Evolutionary conservation across 1,140 invertebrate genomes (phyloP).

Genomic region (Tetragonula clypearis): DNA sequence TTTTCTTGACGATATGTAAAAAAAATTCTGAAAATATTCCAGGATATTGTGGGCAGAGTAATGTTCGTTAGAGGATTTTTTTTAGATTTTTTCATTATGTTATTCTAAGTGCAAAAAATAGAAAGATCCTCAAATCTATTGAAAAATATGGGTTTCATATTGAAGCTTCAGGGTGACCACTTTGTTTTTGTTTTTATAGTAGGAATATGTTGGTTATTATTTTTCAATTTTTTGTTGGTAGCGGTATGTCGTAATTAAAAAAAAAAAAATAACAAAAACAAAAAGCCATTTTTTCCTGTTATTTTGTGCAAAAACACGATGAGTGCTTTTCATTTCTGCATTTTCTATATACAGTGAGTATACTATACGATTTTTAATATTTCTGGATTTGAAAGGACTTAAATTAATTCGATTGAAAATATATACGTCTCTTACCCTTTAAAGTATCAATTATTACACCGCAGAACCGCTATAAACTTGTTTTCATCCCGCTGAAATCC

Average conservation of each 20-base stretch:
- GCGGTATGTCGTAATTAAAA: not conserved
- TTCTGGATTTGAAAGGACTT: not conserved
- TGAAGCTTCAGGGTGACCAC: not conserved
- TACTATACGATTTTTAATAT: not conserved
- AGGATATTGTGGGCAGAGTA: not conserved
- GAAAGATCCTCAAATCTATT: not conserved
- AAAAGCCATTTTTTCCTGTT: not conserved
- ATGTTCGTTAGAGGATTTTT: too few species aligned
- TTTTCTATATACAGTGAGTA: not conserved
- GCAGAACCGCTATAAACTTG: not conserved
- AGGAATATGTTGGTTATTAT: not conserved
- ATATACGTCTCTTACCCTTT: not conserved
- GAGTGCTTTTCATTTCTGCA: not conserved
- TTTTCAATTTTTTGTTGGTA: not conserved
- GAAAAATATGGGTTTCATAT: not conserved
- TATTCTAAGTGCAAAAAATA: not conserved
- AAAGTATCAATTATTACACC: not conserved
- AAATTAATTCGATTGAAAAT: not conserved
- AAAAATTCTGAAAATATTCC: not conserved
- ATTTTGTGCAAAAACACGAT: not conserved
- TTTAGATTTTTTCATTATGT: too few species aligned
- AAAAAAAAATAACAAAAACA: not conserved
- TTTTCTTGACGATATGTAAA: not conserved
- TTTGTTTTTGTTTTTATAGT: not conserved
- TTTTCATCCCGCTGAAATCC: not conserved